phyloP scores from a whole-genome alignment of 2,113 vertebrate species.

The Apodemus sylvaticus region DNA sequence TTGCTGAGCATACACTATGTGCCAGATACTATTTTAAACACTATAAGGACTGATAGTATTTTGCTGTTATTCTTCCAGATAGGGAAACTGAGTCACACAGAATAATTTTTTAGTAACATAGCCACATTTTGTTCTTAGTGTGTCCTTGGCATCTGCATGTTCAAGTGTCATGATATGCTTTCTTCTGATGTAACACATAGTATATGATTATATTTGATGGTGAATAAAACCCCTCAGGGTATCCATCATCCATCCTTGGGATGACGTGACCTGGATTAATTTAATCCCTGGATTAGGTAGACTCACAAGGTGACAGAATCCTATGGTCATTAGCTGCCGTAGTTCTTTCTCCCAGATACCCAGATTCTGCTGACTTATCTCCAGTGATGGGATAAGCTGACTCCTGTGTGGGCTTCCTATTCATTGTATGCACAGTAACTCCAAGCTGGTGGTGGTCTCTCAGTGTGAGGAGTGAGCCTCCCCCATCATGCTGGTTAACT shows the following conservation, averaged over 20 bases:
- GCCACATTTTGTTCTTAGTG: not conserved
- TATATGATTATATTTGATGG: not conserved
- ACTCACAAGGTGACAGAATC: not conserved
- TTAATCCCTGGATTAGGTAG: not conserved
- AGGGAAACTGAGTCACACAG: constrained; percentile 19
- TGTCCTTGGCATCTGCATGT: not conserved
- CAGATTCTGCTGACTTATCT: not conserved
- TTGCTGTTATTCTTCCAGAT: not conserved
- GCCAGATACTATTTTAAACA: not conserved
- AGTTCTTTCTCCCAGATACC: not conserved
- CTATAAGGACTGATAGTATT: not conserved
- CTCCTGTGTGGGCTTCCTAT: not conserved
- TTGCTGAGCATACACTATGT: constrained; percentile 17
- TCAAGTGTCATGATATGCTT: not conserved
- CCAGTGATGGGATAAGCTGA: not conserved
- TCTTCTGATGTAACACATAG: not conserved
- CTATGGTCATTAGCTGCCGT: not conserved
- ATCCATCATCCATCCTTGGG: not conserved
- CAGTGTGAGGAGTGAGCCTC: not conserved
- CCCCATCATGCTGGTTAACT: not conserved
- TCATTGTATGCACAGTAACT: not conserved
- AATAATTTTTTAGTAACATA: not conserved
- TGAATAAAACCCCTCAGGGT: not conserved
- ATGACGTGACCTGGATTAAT: not conserved
- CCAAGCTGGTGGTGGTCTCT: not conserved